These are phyloP conservation scores for Euphydryas editha DNA, from an alignment of 2,888 invertebrate genomes.

Conservation along the genomic window DNA sequence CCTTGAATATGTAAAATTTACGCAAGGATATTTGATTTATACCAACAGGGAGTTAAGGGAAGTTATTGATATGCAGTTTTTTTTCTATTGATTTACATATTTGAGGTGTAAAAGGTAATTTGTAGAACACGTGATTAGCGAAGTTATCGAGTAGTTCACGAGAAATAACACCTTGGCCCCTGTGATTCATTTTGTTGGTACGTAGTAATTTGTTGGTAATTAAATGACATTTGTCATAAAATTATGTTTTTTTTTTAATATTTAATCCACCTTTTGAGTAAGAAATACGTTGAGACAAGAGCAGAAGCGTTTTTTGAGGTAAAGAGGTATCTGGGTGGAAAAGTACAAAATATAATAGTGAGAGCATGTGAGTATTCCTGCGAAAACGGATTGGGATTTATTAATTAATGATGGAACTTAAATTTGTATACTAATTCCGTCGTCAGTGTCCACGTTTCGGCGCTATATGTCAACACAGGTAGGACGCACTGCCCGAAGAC, in stretches of 20 bases:
- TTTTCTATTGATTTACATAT: constrained; percentile 1
- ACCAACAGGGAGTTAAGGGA: not conserved
- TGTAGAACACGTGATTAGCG: constrained; percentile 57
- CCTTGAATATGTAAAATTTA: constrained; percentile 19
- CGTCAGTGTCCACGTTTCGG: no score
- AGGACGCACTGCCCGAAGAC: no score
- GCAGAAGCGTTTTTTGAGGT: no score
- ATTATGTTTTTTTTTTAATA: constrained; percentile 44
- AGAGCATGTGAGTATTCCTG: no score
- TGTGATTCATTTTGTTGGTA: constrained; percentile 80
- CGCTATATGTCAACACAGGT: no score
- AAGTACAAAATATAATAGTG: no score
- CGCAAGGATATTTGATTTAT: not conserved
- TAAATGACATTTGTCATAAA: constrained; percentile 68
- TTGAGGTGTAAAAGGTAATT: constrained; percentile 30
- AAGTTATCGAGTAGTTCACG: constrained; percentile 62
- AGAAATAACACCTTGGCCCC: constrained; percentile 74
- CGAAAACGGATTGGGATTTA: no score
- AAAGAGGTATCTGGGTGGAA: no score
- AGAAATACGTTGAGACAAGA: not conserved
- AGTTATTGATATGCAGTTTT: not conserved
- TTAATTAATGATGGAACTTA: no score
- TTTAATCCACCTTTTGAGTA: constrained; percentile 11
- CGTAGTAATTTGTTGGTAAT: constrained; percentile 74
- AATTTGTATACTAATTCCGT: no score